Conservation (phyloP, 1,140 invertebrate species). For the Trinorchestia longiramus region DNA sequence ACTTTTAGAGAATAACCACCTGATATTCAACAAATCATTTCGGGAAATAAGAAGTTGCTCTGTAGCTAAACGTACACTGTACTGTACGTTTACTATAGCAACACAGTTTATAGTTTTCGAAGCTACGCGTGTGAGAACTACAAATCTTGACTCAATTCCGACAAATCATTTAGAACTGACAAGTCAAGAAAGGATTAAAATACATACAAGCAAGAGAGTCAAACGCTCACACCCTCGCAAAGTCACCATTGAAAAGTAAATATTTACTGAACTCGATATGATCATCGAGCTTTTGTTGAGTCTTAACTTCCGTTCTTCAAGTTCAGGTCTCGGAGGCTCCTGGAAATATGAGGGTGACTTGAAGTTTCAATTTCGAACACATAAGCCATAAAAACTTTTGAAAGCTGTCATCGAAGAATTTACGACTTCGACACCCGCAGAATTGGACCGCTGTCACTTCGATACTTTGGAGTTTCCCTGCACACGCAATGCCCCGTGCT, state of each 20-base stretch:
- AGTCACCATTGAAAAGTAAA: neutral
- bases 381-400: constrained; percentile 39
- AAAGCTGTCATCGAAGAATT: constrained; percentile 35
- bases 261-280: neutral
- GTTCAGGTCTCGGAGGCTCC: neutral
- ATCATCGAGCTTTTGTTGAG: neutral
- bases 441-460: constrained; percentile 34
- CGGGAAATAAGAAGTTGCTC: neutral
- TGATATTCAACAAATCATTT: neutral
- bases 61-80: neutral
- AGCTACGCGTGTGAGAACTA: neutral
- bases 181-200: neutral
- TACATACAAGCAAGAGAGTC: neutral
- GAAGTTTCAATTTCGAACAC: constrained; percentile 19
- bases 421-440: constrained; percentile 30
- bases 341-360: neutral
- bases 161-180: neutral
- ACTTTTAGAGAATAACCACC: too few relatives aligned
- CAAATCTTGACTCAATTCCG: neutral
- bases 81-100: neutral
- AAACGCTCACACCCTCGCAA: neutral
- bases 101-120: neutral
- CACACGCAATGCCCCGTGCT: neutral
- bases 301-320: constrained; percentile 13
- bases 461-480: constrained; percentile 8